Evolutionary conservation across 2,113 vertebrate species (phyloP).

Genomic region (Sula dactylatra): DNA sequence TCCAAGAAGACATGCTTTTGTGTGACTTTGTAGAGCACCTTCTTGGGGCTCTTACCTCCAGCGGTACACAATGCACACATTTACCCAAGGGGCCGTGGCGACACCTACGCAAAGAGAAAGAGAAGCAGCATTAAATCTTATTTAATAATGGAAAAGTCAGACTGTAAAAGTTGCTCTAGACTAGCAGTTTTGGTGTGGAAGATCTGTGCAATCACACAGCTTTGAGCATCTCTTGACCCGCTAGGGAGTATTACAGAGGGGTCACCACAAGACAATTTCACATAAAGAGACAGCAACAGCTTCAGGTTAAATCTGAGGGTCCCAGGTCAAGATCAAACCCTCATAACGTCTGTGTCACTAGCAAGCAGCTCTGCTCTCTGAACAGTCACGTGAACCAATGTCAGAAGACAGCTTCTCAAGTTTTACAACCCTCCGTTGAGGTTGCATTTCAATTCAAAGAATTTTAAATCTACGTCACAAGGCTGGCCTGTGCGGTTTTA

Average conservation of each 20-base stretch:
- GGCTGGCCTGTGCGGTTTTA: not conserved
- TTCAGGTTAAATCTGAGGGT: not conserved
- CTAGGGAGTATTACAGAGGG: not conserved
- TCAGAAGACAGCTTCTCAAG: not conserved
- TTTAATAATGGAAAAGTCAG: not conserved
- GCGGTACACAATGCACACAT: slow-evolving; percentile 94
- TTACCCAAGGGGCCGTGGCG: slow-evolving; percentile 92
- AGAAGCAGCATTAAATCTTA: not conserved
- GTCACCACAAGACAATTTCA: not conserved
- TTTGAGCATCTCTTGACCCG: not conserved
- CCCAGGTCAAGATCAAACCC: not conserved
- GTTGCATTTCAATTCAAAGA: not conserved
- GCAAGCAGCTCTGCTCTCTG: not conserved
- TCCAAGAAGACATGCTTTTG: not conserved
- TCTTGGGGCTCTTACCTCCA: slow-evolving; percentile 84
- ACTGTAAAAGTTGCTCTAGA: not conserved
- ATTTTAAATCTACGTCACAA: not conserved
- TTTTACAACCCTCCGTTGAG: not conserved
- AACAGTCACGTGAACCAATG: not conserved
- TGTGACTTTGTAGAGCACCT: not conserved
- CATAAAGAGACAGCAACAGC: not conserved
- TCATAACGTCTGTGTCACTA: fast-evolving
- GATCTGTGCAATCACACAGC: fast-evolving
- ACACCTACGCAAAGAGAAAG: slow-evolving; percentile 79
- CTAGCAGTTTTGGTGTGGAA: not conserved